Evolutionary conservation across 2,888 invertebrate species (phyloP).

Genomic region (Drosophila prostipennis): DNA sequence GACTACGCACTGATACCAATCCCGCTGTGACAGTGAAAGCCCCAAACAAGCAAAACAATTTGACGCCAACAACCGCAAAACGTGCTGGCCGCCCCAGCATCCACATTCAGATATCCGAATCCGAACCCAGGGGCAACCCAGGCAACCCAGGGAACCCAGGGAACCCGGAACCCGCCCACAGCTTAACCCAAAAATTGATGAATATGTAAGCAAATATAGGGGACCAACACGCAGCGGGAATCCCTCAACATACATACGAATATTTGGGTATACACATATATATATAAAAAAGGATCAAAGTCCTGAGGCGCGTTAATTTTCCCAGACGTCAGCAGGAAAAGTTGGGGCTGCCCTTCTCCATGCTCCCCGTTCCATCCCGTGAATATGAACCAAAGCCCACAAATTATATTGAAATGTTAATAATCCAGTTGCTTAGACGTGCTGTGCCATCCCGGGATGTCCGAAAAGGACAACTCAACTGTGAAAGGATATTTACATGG

Average conservation of each 20-base stretch:
- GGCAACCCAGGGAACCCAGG: no score
- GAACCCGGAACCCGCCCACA: conserved; percentile 52
- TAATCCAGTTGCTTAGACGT: conserved; percentile 79
- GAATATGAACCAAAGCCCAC: conserved; percentile 45
- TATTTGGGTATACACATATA: not conserved
- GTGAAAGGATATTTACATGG: conserved; percentile 78
- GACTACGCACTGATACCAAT: conserved; percentile 58
- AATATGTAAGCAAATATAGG: conserved; percentile 76
- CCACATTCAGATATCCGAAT: not conserved
- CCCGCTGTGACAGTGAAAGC: conserved; percentile 73
- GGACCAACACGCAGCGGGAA: conserved; percentile 60
- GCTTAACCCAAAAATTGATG: conserved; percentile 76
- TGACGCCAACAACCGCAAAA: conserved; percentile 76
- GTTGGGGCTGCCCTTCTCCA: conserved; percentile 50
- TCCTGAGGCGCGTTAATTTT: conserved; percentile 76
- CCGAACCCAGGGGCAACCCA: not conserved
- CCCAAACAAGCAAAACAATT: conserved; percentile 76
- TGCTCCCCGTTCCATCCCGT: not conserved
- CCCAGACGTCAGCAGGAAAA: conserved; percentile 76
- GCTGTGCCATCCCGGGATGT: conserved; percentile 46
- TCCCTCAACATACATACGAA: conserved; percentile 46
- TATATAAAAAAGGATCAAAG: conserved; percentile 72
- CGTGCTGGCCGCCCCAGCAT: conserved; percentile 54
- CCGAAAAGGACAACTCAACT: conserved; percentile 69
- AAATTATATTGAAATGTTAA: conserved; percentile 81